A percentile compares a stretch with the other conserved stretches of the same genome.
Conservation (phyloP, 1,140 invertebrate genomes). For the Leucophenga varia region DNA sequence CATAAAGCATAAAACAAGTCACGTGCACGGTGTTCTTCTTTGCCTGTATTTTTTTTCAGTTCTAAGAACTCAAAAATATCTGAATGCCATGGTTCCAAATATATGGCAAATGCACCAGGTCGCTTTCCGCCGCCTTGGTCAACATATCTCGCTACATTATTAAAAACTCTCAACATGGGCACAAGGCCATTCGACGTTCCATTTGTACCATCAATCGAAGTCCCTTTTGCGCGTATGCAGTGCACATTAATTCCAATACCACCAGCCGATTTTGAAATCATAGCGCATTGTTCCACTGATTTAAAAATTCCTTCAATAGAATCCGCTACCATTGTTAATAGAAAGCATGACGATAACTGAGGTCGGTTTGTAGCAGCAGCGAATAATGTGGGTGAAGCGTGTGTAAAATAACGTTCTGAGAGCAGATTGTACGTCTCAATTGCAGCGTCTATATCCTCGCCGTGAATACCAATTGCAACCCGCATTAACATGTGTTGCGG, state of each 20-base stretch:
- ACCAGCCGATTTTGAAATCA: constrained; percentile 96
- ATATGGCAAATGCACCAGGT: constrained; percentile 98
- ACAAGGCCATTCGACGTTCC: constrained; percentile 96
- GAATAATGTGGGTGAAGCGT: constrained; percentile 96
- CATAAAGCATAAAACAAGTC: constrained; percentile 98
- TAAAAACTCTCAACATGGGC: constrained; percentile 95
- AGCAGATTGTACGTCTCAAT: constrained; percentile 97
- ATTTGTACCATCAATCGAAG: constrained; percentile 92
- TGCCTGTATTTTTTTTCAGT: constrained; percentile 93
- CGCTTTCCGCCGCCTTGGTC: constrained; percentile 98
- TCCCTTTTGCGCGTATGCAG: constrained; percentile 90
- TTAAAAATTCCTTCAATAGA: constrained; percentile 99
- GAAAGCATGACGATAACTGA: constrained; percentile 95
- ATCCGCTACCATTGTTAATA: constrained; percentile 93
- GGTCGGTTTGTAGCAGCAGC: constrained; percentile 89
- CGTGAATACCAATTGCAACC: constrained; percentile 95
- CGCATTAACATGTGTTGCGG: constrained; percentile 99
- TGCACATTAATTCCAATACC: constrained; percentile 97
- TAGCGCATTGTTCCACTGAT: constrained; percentile 90
- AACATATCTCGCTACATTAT: constrained; percentile 95
- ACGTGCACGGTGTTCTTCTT: constrained; percentile 88
- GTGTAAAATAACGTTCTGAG: constrained; percentile 96
- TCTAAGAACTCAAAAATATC: constrained; percentile 96
- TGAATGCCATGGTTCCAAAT: constrained; percentile 98
- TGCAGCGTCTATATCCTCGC: constrained; percentile 86